Evolutionary conservation across 2,888 invertebrate species (phyloP).

Genomic region (Mayetiola destructor): DNA sequence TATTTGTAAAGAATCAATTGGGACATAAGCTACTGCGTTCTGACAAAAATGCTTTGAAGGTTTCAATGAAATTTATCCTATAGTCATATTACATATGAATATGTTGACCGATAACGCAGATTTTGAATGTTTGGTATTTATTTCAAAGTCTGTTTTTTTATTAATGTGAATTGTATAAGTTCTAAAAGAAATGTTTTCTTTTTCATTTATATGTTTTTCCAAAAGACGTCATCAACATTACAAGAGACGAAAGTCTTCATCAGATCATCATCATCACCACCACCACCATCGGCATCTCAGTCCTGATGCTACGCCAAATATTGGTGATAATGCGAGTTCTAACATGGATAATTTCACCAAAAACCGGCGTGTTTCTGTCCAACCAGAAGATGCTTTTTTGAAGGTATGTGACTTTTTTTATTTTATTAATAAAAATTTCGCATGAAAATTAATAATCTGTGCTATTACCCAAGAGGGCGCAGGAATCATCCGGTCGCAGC

Average conservation of each 20-base stretch:
- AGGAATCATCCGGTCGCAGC: too few relatives aligned
- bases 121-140: too few relatives aligned
- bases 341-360: slow-evolving; percentile 36
- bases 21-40: too few relatives aligned
- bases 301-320: slow-evolving; percentile 23
- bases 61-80: too few relatives aligned
- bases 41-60: too few relatives aligned
- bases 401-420: slow-evolving; percentile 39
- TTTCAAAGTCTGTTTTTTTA: not conserved
- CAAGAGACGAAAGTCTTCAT: slow-evolving; percentile 61
- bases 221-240: slow-evolving; percentile 46
- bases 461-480: too few relatives aligned
- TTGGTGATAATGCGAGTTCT: slow-evolving; percentile 22
- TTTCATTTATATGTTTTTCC: not conserved
- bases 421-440: too few relatives aligned
- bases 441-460: too few relatives aligned
- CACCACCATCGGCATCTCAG: slow-evolving; percentile 23
- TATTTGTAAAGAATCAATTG: too few relatives aligned
- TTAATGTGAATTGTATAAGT: not conserved
- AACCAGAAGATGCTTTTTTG: slow-evolving; percentile 62
- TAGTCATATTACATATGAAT: too few relatives aligned
- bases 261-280: slow-evolving; percentile 46
- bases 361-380: slow-evolving; percentile 45
- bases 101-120: too few relatives aligned
- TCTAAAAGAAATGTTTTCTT: not conserved